Evolutionary conservation across 2,888 invertebrate genomes (phyloP), one percentile per base, ranked within the genome.

Genomic region (Meteorus colon): DNA sequence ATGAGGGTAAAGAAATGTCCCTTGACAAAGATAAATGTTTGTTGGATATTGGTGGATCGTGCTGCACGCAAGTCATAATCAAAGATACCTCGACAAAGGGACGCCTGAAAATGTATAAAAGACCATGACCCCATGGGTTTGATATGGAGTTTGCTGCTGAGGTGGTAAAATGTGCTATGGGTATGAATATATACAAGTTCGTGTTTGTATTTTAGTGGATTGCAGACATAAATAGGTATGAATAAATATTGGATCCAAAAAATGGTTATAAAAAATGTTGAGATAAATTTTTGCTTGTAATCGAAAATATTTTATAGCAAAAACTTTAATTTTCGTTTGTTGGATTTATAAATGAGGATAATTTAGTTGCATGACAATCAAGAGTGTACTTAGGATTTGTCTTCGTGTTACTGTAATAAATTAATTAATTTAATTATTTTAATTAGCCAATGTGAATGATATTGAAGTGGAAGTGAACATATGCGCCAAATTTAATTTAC

Each of bases 41-140:
- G 55, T 55, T 55, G 55, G 55, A 55, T 55, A 62, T 62, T 62
- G 29, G 4, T 62, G 62, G 12, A 62, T 62, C 62, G 62, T 62
- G 62, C 31, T 62, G 62, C 62, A 62, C 62, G 62, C 31, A 31
- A 62, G 14, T 29, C 31, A 31, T 31, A 62, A 55, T 55, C 55
- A 55, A 19, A 55, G n/a, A 19, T 8, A 55, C 19, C 5, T 55
- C 19, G 55, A 55, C 55, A 55, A 55, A 55, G 55, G 55, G 55
- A 24, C n/a, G 19, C 19, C 55, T 5, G 19, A 19, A 19, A 55
- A 55, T 55, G 55, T 19, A 55, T 55, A 8, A 55, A 24, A 55
- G 55, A 55, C 8, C 51, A 55, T 5, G 19, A 55, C 19, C 55
- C 19, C 19, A 55, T 55, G 19, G 55, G 24, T 55, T 55, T 6